phyloP scores from a whole-genome alignment of 2,888 invertebrate species.

The Opisthograptis luteolata region DNA sequence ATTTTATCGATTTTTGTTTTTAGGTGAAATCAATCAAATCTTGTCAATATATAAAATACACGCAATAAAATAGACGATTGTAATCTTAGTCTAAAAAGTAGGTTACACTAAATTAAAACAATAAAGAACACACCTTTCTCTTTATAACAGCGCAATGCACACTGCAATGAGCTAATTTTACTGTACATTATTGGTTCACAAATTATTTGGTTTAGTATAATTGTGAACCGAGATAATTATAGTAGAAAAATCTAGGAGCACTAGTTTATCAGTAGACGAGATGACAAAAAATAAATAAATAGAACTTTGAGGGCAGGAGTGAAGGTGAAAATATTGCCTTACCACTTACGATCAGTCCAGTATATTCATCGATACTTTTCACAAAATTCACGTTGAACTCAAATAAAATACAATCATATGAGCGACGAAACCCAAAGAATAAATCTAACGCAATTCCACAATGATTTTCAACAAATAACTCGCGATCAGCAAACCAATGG shows the following conservation, averaged over 20 bases:
- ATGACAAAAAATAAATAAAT: conserved; percentile 49
- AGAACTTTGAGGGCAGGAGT: conserved; percentile 53
- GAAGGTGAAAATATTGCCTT: conserved; percentile 61
- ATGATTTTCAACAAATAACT: conserved; percentile 36
- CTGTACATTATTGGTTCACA: not conserved
- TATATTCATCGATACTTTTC: conserved; percentile 50
- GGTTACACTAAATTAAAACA: conserved; percentile 56
- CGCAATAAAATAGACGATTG: conserved; percentile 18
- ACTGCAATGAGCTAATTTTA: not conserved
- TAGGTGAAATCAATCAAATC: too few species aligned
- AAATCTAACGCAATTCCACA: conserved; percentile 39
- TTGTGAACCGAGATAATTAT: not conserved
- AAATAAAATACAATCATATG: conserved; percentile 21
- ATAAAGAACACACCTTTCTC: conserved; percentile 60
- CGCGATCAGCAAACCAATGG: conserved; percentile 28
- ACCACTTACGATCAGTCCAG: conserved; percentile 50
- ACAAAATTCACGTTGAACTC: conserved; percentile 20
- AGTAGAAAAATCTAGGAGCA: too few species aligned
- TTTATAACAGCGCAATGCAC: conserved; percentile 38
- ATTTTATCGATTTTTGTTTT: too few species aligned
- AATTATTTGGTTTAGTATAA: too few species aligned
- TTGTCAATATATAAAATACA: too few species aligned
- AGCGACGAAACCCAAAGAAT: conserved; percentile 13
- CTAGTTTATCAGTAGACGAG: not conserved
- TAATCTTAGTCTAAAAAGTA: conserved; percentile 47